These are phyloP conservation scores for cat (Felis catus) DNA, from an alignment of 2,113 vertebrate genomes.

Conservation along the genomic window F.catus_Fca126_mat1.0 CM031415.1:13351501-13352000, in stretches of 20 bases:
- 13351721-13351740: not conserved
- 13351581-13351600: not conserved
- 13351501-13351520: not conserved
- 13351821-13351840: not conserved
- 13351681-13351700: not conserved
- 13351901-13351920: not conserved
- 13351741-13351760: not conserved
- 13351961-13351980: not conserved
- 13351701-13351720: not conserved
- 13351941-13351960: not conserved
- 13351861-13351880: not conserved
- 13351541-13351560: not conserved
- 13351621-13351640: not conserved
- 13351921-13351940: not conserved
- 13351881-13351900: not conserved
- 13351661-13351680: not conserved
- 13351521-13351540: not conserved
- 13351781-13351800: conserved; percentile 19
- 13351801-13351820: not conserved
- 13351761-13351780: not conserved
- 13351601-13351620: not conserved
- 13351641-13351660: not conserved
- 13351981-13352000: not conserved
- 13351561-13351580: not conserved
- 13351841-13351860: not conserved